Conservation (phyloP, 1,140 invertebrate species). For the Drosophila persimilis region DNA sequence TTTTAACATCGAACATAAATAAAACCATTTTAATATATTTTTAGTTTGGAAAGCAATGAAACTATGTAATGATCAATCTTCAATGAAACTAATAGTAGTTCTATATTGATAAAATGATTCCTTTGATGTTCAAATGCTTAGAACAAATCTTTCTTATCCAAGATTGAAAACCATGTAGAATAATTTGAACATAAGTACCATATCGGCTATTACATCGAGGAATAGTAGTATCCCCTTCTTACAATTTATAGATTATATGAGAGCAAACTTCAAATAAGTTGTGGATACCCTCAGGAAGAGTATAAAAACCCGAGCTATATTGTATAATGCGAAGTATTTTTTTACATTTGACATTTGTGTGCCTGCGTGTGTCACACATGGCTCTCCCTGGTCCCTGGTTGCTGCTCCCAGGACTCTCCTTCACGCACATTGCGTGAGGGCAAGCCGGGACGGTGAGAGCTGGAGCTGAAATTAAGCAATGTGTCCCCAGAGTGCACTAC, state of each 20-base stretch:
- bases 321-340: slow-evolving; percentile 59
- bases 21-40: too few species aligned
- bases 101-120: too few species aligned
- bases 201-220: too few species aligned
- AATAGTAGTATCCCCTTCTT: not conserved
- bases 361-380: slow-evolving; percentile 62
- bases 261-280: slow-evolving; percentile 4
- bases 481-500: slow-evolving; percentile 73
- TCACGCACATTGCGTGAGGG: slow-evolving; percentile 39
- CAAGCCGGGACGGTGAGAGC: slow-evolving; percentile 5
- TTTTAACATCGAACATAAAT: too few species aligned
- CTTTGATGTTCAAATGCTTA: too few species aligned
- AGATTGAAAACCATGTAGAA: too few species aligned
- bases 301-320: slow-evolving; percentile 43
- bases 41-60: too few species aligned
- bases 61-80: too few species aligned
- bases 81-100: too few species aligned
- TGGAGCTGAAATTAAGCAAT: slow-evolving; percentile 72
- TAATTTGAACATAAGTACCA: too few species aligned
- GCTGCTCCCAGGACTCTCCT: slow-evolving; percentile 14
- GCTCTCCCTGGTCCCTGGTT: slow-evolving; percentile 15
- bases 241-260: not conserved
- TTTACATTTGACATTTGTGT: slow-evolving; percentile 72
- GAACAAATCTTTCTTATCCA: too few species aligned
- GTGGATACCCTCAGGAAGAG: slow-evolving; percentile 14